These are phyloP conservation scores for human DNA, from an alignment of 2,113 vertebrate genomes.

Conservation along the genomic window GRCh38 chr2:189770501-189771000, in stretches of 20 bases:
- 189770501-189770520: slow-evolving; percentile 50
- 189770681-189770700: slow-evolving; percentile 6
- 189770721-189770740: slow-evolving; percentile 6
- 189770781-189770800: slow-evolving; percentile 8
- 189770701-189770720: slow-evolving; percentile 41
- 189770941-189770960: slow-evolving; percentile 47
- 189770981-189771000: slow-evolving; percentile 46
- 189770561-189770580: slow-evolving; percentile 36
- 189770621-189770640: slow-evolving; percentile 61
- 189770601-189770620: slow-evolving; percentile 44
- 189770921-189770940: slow-evolving; percentile 22
- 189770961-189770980: slow-evolving; percentile 48
- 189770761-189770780: neutral
- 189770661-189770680: slow-evolving; percentile 56
- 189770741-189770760: slow-evolving; percentile 31
- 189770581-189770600: neutral
- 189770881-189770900: neutral
- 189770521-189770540: slow-evolving; percentile 55
- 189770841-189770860: slow-evolving; percentile 14
- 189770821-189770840: slow-evolving; percentile 11
- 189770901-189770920: slow-evolving; percentile 22
- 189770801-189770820: neutral
- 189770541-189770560: slow-evolving; percentile 38
- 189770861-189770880: slow-evolving; percentile 27
- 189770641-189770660: neutral